phyloP scores from a whole-genome alignment of 2,113 vertebrate species.

The Patagioenas fasciata region DNA sequence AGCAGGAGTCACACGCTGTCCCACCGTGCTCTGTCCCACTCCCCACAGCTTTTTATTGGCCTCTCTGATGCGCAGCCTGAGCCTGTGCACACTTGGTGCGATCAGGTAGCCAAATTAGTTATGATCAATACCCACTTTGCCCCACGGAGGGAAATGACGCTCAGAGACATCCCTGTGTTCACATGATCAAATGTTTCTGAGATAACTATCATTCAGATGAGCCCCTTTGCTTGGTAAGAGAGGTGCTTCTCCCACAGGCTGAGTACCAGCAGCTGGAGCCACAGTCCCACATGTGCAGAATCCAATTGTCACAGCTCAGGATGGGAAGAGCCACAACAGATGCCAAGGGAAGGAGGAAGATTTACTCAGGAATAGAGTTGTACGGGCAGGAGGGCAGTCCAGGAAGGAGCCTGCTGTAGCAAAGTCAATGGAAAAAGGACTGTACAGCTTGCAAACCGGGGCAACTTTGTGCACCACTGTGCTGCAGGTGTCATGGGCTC shows the following conservation, averaged over 20 bases:
- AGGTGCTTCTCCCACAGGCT: neutral
- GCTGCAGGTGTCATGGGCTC: neutral
- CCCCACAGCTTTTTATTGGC: neutral
- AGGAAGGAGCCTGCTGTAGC: neutral
- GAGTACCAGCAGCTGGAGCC: neutral
- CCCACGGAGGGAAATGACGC: neutral
- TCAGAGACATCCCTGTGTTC: neutral
- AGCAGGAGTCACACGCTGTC: neutral
- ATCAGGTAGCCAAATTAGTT: neutral
- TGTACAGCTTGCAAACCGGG: neutral
- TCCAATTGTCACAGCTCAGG: neutral
- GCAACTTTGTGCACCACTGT: neutral
- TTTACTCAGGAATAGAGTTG: neutral
- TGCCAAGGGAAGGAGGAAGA: neutral
- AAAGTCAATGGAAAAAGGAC: neutral
- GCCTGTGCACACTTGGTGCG: neutral
- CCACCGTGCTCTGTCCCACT: neutral
- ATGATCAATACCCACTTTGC: neutral
- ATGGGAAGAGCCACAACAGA: fast-evolving
- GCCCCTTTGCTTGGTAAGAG: neutral
- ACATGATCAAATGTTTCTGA: neutral
- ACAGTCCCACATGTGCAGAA: neutral
- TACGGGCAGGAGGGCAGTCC: neutral
- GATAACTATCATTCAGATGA: neutral
- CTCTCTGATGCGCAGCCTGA: neutral